Base-by-base conservation (phyloP, 2,888 invertebrate genomes). In the Heliconius hortense region DNA sequence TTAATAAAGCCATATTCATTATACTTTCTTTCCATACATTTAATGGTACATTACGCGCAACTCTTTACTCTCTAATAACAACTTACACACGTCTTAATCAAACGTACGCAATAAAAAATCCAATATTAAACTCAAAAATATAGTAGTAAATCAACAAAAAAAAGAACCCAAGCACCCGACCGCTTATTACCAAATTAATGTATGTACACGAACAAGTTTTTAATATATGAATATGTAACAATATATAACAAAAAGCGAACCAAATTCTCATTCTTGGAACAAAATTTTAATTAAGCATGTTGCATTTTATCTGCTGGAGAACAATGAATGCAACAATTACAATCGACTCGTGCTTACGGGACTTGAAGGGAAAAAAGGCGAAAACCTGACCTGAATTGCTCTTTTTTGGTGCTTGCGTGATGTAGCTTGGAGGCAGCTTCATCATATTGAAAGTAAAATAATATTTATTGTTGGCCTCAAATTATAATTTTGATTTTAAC, bases 301-400 rank as follows among this genome's bases (percentile, higher is more conserved):
- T 85, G 83, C 86, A 83, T 83, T 87, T 91, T 90, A 90, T 90
- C 87, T 88, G 81, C 73, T 83, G 78, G 85, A 88, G 90, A 91
- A 92, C 92, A 92, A 92, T 91, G 91, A 88, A 81, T 82, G 81
- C 86, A 86, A 90, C 90, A 91, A 91, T 90, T 90, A 90, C 90
- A 89, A 87, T 80, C 79, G 76, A 79, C 80, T 79, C 80, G 78
- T 80, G 81, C 77, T 87, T 89, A 89, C 90, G 90, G 90, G 87
- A 90, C 89, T 83, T 86, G 81, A 78, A 79, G 85, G 84, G 84
- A 87, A 86, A 79, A 84, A 82, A 78, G 78, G 80, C 78, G 84
- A 85, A 88, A 85, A 86, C 88, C 86, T 89, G 93, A 86, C 91
- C 92, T 87, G 85, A 91, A 93, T 92, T 90, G 88, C 85, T 87